Evolutionary conservation across 2,888 invertebrate species (phyloP).

Genomic region (Hypselothyrea guttata): DNA sequence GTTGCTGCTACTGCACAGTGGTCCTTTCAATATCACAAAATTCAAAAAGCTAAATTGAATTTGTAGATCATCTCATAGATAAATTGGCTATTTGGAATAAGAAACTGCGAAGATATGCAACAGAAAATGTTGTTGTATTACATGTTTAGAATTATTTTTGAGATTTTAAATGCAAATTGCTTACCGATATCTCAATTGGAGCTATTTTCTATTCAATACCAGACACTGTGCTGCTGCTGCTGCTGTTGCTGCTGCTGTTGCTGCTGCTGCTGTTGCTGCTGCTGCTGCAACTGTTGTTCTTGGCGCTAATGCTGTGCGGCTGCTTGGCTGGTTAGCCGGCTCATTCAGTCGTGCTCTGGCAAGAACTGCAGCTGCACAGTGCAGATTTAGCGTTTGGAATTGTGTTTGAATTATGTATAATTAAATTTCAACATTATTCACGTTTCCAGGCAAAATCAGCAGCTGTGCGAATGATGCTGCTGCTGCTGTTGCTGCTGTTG

Average conservation of each 20-base stretch:
- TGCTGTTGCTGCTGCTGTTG: constrained; percentile 30
- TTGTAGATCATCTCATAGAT: too few relatives aligned
- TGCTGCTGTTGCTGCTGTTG: constrained; percentile 1
- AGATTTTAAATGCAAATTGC: too few relatives aligned
- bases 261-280: constrained; percentile 16
- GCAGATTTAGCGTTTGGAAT: constrained; percentile 56
- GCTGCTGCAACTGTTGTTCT: constrained; percentile 6
- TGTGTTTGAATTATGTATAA: constrained; percentile 72
- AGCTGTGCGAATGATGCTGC: constrained; percentile 7
- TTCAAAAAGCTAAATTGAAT: too few relatives aligned
- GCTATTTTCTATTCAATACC: too few relatives aligned
- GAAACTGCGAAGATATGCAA: too few relatives aligned
- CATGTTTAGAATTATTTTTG: too few relatives aligned
- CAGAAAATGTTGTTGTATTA: too few relatives aligned
- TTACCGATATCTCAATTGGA: too few relatives aligned
- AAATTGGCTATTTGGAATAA: too few relatives aligned
- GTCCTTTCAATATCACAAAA: too few relatives aligned
- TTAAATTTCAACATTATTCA: constrained; percentile 70
- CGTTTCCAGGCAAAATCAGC: constrained; percentile 42
- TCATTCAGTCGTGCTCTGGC: constrained; percentile 45
- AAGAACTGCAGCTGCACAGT: constrained; percentile 13
- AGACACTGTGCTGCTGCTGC: constrained; percentile 11
- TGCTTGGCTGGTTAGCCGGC: constrained; percentile 41
- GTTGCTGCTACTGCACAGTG: constrained; percentile 17
- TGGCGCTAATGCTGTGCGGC: constrained; percentile 15